Evolutionary conservation across 2,888 invertebrate genomes (phyloP).

Genomic region (Agriotes lineatus): DNA sequence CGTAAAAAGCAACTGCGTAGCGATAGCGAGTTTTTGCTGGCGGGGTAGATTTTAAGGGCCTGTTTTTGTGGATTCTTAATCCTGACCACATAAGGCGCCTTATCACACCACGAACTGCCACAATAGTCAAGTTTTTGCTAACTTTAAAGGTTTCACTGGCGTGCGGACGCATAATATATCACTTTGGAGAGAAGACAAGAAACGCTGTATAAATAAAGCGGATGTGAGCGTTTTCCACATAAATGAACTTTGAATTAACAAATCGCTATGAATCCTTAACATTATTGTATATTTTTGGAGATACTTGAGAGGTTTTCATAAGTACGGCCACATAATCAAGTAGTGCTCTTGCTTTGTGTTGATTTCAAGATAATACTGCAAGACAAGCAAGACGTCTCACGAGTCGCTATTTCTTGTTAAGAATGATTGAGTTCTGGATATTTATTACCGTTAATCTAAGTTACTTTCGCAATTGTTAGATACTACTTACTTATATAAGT

Average conservation of each 20-base stretch:
- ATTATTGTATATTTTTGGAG: no score
- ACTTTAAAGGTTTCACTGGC: constrained; percentile 16
- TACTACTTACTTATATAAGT: no score
- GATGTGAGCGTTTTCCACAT: not conserved
- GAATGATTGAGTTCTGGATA: no score
- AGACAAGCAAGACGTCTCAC: no score
- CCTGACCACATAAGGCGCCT: constrained; percentile 26
- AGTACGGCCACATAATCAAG: no score
- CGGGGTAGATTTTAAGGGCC: not conserved
- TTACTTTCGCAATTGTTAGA: no score
- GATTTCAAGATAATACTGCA: no score
- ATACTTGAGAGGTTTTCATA: no score
- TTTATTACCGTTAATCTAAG: no score
- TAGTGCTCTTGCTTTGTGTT: no score
- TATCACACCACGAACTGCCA: constrained; percentile 3
- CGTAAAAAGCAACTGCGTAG: not conserved
- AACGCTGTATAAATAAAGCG: not conserved
- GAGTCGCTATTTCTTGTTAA: no score
- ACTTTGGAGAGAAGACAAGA: constrained; percentile 1
- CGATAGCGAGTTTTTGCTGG: constrained; percentile 6
- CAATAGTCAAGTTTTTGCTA: constrained; percentile 12
- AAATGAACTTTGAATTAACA: constrained; percentile 5
- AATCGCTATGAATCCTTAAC: not conserved
- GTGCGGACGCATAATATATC: constrained; percentile 11
- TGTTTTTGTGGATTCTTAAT: constrained; percentile 15